phyloP scores from a whole-genome alignment of 2,888 invertebrate species.

The Trilocha varians region DNA sequence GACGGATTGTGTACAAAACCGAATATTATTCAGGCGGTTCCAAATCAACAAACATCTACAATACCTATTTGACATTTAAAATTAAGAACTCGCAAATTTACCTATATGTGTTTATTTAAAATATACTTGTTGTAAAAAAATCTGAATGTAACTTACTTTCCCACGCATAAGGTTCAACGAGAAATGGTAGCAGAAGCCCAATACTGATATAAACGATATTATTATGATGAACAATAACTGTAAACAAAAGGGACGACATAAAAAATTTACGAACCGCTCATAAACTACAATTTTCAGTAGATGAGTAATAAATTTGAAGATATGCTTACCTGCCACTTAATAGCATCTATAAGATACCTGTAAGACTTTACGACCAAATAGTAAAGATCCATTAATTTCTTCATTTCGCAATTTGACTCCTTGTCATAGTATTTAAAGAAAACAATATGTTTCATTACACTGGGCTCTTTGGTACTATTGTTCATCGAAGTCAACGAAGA shows the following conservation, averaged over 20 bases:
- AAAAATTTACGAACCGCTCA: neutral
- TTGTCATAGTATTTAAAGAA: constrained; percentile 18
- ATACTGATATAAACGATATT: constrained; percentile 28
- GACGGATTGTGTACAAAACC: too few species aligned
- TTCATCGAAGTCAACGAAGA: constrained; percentile 22
- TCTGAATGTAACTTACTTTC: constrained; percentile 24
- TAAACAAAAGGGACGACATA: constrained; percentile 14
- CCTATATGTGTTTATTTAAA: too few species aligned
- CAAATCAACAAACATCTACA: too few species aligned
- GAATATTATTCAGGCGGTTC: too few species aligned
- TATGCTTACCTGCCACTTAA: constrained; percentile 48
- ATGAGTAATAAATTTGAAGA: neutral
- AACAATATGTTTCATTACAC: constrained; percentile 22
- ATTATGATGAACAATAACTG: constrained; percentile 40
- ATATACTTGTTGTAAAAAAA: neutral
- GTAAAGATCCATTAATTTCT: constrained; percentile 40
- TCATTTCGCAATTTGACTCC: constrained; percentile 27
- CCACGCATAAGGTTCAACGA: constrained; percentile 28
- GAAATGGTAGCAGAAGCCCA: constrained; percentile 28
- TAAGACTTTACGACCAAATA: constrained; percentile 37
- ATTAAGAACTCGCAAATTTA: too few species aligned
- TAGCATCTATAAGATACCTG: constrained; percentile 36
- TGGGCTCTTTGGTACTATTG: constrained; percentile 13
- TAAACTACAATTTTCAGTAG: neutral
- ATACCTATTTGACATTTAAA: too few species aligned